Base-by-base conservation (phyloP, 2,113 vertebrate genomes). In the Spermophilus dauricus region DNA sequence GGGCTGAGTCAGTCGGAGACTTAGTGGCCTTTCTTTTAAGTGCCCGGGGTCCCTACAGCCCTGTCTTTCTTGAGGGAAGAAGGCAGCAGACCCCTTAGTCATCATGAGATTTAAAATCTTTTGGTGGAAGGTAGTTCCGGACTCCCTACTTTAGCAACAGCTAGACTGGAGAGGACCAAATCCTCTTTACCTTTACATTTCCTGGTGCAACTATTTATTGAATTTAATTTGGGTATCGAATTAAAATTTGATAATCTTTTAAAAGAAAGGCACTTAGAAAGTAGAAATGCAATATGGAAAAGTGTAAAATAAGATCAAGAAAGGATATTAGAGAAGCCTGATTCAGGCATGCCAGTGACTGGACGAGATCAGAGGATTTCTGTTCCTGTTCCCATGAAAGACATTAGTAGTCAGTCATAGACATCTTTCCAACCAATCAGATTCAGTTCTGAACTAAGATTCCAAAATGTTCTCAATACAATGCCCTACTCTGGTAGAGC, bases 391-490 rank as follows among this genome's bases (percentile, higher is more conserved):
- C 45, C 76, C 32, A 39, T 65, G 61, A 30, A 61, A 88, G 93
- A 72, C 76, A 95, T 87, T 56, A 84, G 63, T 73, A 87, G 51
- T 95, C 37, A 58, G 92, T 67, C 16, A 65, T 8, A 61, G 93
- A 80, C 24, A 9, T 65, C 32, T 72, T 86, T 65, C 45, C 53
- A 92, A 72, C 32, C 45, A 94, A 89, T 28, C 34, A 24, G 37
- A 70, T 83, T 94, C 18, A 22, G 18, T 86, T 92, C 69, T 86
- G 81, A 5, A 67, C n/a, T 58, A 48, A 92, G 26, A 10, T 70
- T 76, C 30, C 73, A 56, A 92, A 72, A 85, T 58, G 39, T 95
- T 85, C 61, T 88, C 72, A 91, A 17, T 14, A 30, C 2, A 83
- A 13, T 20, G 8, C 14, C 28, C 37, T 28, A 67, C 10, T 56